A percentile compares a stretch with the other conserved stretches of the same genome.
Conservation (phyloP, 2,113 vertebrate species). For the Orientallactaga bullata region DNA sequence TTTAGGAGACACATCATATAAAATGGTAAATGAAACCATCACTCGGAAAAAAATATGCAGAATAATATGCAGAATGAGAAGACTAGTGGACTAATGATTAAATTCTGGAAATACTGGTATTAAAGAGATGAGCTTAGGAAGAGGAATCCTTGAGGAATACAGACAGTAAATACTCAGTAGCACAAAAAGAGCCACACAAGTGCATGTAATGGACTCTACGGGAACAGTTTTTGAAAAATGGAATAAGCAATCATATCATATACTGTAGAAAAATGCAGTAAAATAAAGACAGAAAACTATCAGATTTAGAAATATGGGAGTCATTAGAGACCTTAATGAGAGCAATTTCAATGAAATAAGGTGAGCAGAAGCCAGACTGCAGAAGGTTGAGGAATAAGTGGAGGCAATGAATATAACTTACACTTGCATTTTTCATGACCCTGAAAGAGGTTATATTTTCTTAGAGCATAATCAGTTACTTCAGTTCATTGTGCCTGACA, state of each 20-base stretch:
- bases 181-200: neutral
- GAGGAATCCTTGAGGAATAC: neutral
- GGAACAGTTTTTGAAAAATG: slow-evolving; percentile 57
- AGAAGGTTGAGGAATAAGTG: slow-evolving; percentile 56
- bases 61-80: neutral
- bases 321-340: slow-evolving; percentile 66
- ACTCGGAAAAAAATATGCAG: neutral
- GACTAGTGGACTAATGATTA: neutral
- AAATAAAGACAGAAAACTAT: slow-evolving; percentile 64
- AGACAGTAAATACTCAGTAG: neutral
- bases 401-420: slow-evolving; percentile 51
- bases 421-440: slow-evolving; percentile 52
- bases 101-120: neutral
- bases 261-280: slow-evolving; percentile 59
- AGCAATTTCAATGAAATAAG: slow-evolving; percentile 69
- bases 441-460: slow-evolving; percentile 46
- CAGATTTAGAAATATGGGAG: slow-evolving; percentile 65
- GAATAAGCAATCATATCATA: slow-evolving; percentile 49
- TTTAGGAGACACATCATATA: neutral
- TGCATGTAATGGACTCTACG: neutral
- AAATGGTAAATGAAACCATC: neutral
- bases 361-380: slow-evolving; percentile 21
- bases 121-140: slow-evolving; percentile 22
- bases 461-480: slow-evolving; percentile 45
- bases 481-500: slow-evolving; percentile 28